phyloP scores from a whole-genome alignment of 1,140 invertebrate genomes.

The Drosophila ironensis region DNA sequence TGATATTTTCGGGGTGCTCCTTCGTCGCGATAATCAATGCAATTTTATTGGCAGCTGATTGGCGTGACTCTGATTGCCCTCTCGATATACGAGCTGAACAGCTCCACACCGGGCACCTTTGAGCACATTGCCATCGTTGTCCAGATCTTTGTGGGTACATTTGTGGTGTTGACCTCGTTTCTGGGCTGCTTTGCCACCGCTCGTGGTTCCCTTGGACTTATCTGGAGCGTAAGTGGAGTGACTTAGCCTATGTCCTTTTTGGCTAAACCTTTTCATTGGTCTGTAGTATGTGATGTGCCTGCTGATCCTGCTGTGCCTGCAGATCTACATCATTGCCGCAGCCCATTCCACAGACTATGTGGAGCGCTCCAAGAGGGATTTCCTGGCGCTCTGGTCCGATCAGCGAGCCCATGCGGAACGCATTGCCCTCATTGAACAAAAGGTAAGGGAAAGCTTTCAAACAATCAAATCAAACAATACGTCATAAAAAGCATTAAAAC shows the following conservation, averaged over 20 bases:
- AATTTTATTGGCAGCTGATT: constrained; percentile 52
- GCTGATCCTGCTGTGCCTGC: constrained; percentile 64
- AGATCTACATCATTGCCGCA: constrained; percentile 70
- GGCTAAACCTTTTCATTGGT: not conserved
- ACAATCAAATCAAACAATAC: no score
- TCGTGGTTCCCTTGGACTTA: constrained; percentile 60
- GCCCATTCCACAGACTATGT: constrained; percentile 73
- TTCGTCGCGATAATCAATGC: not conserved
- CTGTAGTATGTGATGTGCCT: constrained; percentile 67
- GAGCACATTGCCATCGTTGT: constrained; percentile 75
- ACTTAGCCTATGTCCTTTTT: no score
- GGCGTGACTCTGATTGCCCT: constrained; percentile 71
- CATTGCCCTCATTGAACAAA: constrained; percentile 58
- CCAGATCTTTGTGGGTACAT: constrained; percentile 78
- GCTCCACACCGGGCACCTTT: constrained; percentile 68
- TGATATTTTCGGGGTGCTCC: constrained; percentile 21
- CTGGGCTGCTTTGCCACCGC: constrained; percentile 68
- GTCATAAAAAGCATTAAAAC: no score
- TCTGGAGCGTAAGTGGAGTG: constrained; percentile 67
- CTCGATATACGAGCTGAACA: constrained; percentile 70
- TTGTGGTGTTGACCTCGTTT: constrained; percentile 74
- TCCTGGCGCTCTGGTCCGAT: constrained; percentile 59
- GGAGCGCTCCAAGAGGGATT: constrained; percentile 56
- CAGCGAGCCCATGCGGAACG: constrained; percentile 39
- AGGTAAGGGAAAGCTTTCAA: constrained; percentile 47